These are phyloP conservation scores for Sinotaia quadrata DNA, from an alignment of 2,888 invertebrate species.

Conservation along the genomic window DNA sequence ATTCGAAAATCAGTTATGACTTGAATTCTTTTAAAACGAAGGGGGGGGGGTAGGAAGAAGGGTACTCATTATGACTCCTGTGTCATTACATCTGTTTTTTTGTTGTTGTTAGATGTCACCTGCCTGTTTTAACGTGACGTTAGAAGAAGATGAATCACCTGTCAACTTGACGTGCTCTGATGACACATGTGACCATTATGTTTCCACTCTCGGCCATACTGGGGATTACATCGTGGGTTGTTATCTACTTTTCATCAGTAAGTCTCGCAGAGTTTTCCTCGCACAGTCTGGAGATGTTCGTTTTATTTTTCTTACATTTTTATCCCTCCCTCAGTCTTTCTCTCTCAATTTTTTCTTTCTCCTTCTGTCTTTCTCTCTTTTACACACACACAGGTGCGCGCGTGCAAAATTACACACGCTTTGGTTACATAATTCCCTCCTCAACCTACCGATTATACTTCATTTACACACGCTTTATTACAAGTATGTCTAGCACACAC, in stretches of 20 bases:
- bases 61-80: too few species aligned
- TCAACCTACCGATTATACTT: not conserved
- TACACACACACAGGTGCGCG: conserved; percentile 1
- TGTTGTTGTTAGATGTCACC: conserved; percentile 9
- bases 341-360: not conserved
- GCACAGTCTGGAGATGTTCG: not conserved
- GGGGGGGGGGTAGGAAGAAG: not conserved
- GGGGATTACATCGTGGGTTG: conserved; percentile 21
- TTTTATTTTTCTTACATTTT: not conserved
- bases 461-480: too few species aligned
- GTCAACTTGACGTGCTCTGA: not conserved
- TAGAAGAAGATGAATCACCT: not conserved
- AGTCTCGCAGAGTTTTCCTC: too few species aligned
- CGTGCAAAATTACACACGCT: not conserved
- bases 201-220: conserved; percentile 7
- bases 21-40: not conserved
- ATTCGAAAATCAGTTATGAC: not conserved
- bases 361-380: conserved; percentile 18
- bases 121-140: conserved; percentile 5
- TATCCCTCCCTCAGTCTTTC: not conserved
- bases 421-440: not conserved
- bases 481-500: too few species aligned
- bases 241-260: not conserved
- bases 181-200: conserved; percentile 9
- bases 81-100: too few species aligned